Base-by-base conservation (phyloP, 2,797 vertebrate genomes). In the Galagoides demidoff region DNA sequence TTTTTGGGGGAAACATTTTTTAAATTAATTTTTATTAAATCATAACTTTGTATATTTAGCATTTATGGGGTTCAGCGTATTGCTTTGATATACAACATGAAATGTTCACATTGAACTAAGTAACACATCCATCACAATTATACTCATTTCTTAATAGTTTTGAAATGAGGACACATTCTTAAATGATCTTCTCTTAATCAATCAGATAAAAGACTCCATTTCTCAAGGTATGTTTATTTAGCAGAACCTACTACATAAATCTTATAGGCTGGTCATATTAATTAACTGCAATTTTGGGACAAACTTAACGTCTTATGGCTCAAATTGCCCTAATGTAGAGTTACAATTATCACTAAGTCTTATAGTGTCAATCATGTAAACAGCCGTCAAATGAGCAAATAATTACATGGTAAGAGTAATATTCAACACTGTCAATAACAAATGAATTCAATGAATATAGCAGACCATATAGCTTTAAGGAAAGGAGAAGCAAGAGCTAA, bases 321-420 rank as follows among this genome's bases (percentile, higher is more conserved):
- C 45, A 92, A 81, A 87, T 57, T 84, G 87, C 70, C 52, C 91
- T 95, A 73, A 70, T 61, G 16, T 73, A 59, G 39, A 91, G 19
- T 81, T 59, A 92, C 10, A 85, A 88, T 70, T 74, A 92, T 34
- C 86, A 78, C 31, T 73, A 82, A 89, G 59, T 29, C 22, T 37
- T n/a, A 39, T 64, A 90, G 64, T 74, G 13, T 68, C 10, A 86
- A 90, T 71, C 39, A 83, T 49, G 34, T 73, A 83, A 45, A 90
- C 0, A 39, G 31, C 4, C 55, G 78, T 7, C 19, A 83, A 78
- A 82, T 82, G 29, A 71, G 63, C 74, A 79, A 92, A 63, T 68
- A 91, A 86, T 63, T 71, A 66, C 74, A 52, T 45, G 57, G 76
- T 61, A 76, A 25, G 23, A 85, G n/a, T 68, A 85, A 68, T 55